Evolutionary conservation across 2,888 invertebrate genomes (phyloP).

Genomic region (Galeopsomyia nigrocyanea): DNA sequence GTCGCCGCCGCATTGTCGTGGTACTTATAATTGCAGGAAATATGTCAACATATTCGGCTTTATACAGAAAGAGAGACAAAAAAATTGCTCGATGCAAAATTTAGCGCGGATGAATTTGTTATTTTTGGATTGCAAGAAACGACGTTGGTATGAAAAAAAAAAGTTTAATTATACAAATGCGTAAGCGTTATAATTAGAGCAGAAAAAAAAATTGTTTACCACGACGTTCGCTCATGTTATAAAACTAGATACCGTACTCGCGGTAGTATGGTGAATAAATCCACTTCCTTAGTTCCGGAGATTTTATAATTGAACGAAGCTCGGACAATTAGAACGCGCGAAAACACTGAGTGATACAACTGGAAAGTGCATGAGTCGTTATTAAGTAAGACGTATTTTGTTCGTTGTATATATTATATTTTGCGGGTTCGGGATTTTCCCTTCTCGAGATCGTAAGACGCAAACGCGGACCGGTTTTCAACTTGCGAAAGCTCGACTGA

Average conservation of each 20-base stretch:
- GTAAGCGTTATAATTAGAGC: not conserved
- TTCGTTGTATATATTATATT: slow-evolving; percentile 4
- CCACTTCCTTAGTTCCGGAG: too few species aligned
- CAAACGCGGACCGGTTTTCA: slow-evolving; percentile 5
- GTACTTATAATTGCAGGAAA: slow-evolving; percentile 20
- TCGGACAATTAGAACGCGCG: too few species aligned
- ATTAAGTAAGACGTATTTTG: slow-evolving; percentile 20
- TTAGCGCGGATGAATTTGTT: not conserved
- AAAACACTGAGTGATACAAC: not conserved
- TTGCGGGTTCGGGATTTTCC: slow-evolving; percentile 19
- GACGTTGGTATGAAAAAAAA: too few species aligned
- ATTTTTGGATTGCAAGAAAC: too few species aligned
- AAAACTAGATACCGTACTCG: too few species aligned
- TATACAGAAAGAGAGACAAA: too few species aligned
- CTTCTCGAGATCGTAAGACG: not conserved
- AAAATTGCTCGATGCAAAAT: not conserved
- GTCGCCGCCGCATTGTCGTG: not conserved
- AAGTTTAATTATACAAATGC: too few species aligned
- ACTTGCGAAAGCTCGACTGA: not conserved
- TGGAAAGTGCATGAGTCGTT: slow-evolving; percentile 31
- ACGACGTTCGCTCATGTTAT: too few species aligned
- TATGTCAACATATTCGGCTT: slow-evolving; percentile 15
- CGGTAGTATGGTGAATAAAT: too few species aligned
- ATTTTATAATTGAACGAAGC: too few species aligned
- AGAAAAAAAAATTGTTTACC: not conserved